These are phyloP conservation scores for Abrostola tripartita DNA, from an alignment of 2,888 invertebrate species.

Conservation along the genomic window DNA sequence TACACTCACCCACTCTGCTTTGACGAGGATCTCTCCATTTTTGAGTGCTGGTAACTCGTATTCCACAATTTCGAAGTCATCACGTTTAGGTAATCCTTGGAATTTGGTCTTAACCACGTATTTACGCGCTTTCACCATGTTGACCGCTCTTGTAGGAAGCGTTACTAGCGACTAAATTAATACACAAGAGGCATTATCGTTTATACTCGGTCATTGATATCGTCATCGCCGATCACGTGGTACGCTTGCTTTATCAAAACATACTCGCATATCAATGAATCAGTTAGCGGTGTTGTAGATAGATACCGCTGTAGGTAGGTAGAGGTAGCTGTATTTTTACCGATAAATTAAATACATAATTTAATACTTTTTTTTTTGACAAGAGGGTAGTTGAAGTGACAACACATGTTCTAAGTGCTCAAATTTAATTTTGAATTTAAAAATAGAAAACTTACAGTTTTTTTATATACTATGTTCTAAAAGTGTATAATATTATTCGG, in stretches of 20 bases:
- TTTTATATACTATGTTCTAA: too few relatives aligned
- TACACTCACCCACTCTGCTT: constrained; percentile 69
- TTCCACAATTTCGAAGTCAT: constrained; percentile 88
- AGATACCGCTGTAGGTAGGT: not conserved
- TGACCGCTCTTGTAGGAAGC: constrained; percentile 7
- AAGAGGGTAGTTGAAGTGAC: too few relatives aligned
- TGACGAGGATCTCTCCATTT: constrained; percentile 69
- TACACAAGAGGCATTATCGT: constrained; percentile 17
- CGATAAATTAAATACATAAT: not conserved
- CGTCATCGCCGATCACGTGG: constrained; percentile 10
- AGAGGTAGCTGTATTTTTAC: not conserved
- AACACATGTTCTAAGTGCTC: too few relatives aligned
- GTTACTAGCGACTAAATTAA: constrained; percentile 28
- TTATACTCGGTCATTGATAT: constrained; percentile 16
- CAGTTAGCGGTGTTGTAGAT: not conserved
- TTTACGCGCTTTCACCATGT: constrained; percentile 85
- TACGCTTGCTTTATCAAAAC: constrained; percentile 1
- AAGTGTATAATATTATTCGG: too few relatives aligned
- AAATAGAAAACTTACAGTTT: too few relatives aligned
- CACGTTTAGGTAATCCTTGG: constrained; percentile 86
- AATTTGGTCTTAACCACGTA: constrained; percentile 83
- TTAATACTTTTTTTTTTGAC: too few relatives aligned
- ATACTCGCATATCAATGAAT: not conserved
- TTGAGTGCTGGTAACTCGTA: constrained; percentile 82
- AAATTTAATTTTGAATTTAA: too few relatives aligned